Evolutionary conservation across 2,797 vertebrate genomes (phyloP).

Genomic region (Ataeniobius toweri): DNA sequence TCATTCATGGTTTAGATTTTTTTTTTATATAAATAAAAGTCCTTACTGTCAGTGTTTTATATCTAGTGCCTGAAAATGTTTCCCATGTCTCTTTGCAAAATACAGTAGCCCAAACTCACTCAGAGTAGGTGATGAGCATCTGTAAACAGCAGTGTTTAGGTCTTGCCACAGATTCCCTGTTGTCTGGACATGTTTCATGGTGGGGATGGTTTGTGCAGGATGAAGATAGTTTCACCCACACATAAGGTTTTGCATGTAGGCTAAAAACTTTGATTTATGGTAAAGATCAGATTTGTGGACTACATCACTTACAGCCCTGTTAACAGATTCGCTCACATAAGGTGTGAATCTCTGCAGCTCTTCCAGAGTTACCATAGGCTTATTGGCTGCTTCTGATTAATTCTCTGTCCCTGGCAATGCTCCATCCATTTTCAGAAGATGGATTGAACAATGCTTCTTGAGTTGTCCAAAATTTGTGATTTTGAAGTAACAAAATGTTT

Average conservation of each 20-base stretch:
- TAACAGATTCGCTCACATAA: too few species aligned
- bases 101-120: not conserved
- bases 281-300: too few species aligned
- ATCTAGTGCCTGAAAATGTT: not conserved
- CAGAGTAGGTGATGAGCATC: not conserved
- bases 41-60: not conserved
- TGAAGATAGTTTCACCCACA: too few species aligned
- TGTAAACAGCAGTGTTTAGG: not conserved
- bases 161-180: not conserved
- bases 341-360: too few species aligned
- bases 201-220: too few species aligned
- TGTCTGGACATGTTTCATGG: not conserved
- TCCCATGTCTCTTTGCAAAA: not conserved
- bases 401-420: too few species aligned
- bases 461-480: not conserved
- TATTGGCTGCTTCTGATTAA: too few species aligned
- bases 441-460: not conserved
- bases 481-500: not conserved
- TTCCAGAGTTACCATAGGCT: too few species aligned
- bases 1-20: not conserved
- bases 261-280: too few species aligned
- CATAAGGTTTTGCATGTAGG: too few species aligned
- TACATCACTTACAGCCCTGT: too few species aligned
- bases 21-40: not conserved
- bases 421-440: not conserved